A percentile compares a stretch with the other conserved stretches of the same genome.
These are phyloP conservation scores for Heloderma charlesbogerti DNA, from an alignment of 2,113 vertebrate genomes.

Conservation along the genomic window DNA sequence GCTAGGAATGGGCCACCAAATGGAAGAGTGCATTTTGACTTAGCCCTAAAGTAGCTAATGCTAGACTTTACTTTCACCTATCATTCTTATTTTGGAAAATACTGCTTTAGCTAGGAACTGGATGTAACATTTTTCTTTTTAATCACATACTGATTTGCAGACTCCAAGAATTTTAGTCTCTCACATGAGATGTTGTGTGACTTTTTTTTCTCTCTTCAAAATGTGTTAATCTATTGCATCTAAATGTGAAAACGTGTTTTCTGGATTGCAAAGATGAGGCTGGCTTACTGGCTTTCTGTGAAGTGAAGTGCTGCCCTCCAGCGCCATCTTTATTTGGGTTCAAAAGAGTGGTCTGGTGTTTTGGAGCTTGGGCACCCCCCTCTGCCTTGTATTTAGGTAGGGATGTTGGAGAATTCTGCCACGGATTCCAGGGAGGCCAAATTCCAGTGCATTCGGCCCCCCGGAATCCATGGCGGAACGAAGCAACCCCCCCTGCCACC, in stretches of 20 bases:
- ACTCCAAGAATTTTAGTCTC: neutral
- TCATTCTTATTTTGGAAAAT: neutral
- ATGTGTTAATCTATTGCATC: conserved; percentile 9
- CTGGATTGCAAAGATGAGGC: neutral
- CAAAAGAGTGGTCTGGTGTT: no score
- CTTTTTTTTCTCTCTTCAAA: neutral
- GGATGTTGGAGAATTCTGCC: no score
- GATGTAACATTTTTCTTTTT: neutral
- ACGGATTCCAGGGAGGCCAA: no score
- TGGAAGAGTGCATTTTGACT: neutral
- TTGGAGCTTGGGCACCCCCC: no score
- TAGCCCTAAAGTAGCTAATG: neutral
- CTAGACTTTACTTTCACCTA: neutral
- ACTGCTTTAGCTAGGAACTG: neutral
- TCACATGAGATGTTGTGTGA: conserved; percentile 9
- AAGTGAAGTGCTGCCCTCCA: no score
- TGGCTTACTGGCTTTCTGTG: no score
- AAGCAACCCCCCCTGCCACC: no score
- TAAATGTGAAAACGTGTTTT: conserved; percentile 7
- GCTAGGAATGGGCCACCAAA: neutral
- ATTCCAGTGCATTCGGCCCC: no score
- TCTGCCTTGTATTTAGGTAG: no score
- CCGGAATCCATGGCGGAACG: no score
- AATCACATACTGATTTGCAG: neutral
- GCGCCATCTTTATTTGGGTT: no score